Percentiles rank a stretch among this genome's conserved stretches.
Conservation (phyloP, 2,113 vertebrate species). For the Miniopterus natalensis region DNA sequence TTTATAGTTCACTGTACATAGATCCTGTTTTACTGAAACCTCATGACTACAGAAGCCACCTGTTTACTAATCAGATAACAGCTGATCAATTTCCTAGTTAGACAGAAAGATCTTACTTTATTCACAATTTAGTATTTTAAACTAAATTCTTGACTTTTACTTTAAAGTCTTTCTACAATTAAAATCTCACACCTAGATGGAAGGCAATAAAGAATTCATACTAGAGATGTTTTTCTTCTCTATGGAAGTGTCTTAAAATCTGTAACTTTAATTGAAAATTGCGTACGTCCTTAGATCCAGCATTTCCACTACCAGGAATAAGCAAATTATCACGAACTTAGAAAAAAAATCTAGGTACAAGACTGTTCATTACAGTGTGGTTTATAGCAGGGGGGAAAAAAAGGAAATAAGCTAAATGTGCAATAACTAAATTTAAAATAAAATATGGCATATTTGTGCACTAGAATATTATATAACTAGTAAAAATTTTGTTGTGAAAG, state of each 20-base stretch:
- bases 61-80: conserved; percentile 21
- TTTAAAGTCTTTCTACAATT: conserved; percentile 29
- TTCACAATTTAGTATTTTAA: conserved; percentile 49
- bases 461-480: background rate
- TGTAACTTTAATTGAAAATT: conserved; percentile 53
- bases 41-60: background rate
- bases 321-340: conserved; percentile 44
- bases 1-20: background rate
- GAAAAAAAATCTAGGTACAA: background rate
- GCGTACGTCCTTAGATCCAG: background rate
- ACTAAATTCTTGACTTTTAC: conserved; percentile 3
- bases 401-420: background rate
- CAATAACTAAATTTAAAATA: background rate
- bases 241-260: background rate
- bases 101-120: conserved; percentile 21
- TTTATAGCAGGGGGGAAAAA: conserved; percentile 29
- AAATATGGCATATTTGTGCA: background rate
- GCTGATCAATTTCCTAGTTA: background rate
- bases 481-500: conserved; percentile 32
- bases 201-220: background rate
- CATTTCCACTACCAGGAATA: background rate
- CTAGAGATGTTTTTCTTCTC: background rate
- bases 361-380: background rate
- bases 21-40: background rate
- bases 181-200: conserved; percentile 36